Base-by-base conservation (phyloP, 2,113 vertebrate genomes). In the Ailuropoda melanoleuca region DNA sequence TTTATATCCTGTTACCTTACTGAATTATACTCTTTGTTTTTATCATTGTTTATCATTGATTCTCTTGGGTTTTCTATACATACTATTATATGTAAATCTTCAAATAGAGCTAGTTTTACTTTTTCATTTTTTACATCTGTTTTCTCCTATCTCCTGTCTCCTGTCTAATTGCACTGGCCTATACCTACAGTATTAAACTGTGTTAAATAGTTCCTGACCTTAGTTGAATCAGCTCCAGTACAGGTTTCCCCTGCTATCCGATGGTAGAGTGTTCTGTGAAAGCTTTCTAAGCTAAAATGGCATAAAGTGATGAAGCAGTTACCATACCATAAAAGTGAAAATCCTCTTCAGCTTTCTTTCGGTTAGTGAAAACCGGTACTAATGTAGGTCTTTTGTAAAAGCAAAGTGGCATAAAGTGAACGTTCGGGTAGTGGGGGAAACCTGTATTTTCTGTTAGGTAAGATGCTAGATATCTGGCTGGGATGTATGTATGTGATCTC, bases 1-100 rank as follows among this genome's bases (percentile, higher is more conserved):
- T 68, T 34, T 82, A 26, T 83, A 50, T 77, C 17, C 26, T 92
- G 15, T 62, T 39, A 90, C 37, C 68, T 94, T 93, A 77, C 26
- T 85, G 34, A 89, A 72, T 55, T 80, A n/a, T 9, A 58, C 24
- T 86, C 31, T 89, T 58, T 89, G 34, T 91, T 88, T 96, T 90
- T 75, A 43, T 96, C 68, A 56, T 68, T 90, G 56, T 29, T 80
- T 70, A 77, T 94, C 62, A 72, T 43, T 48, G 31, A 68, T 88
- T 90, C 62, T 80, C 29, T 95, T 95, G 74, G 50, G 17, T 87
- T 97, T 97, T 86, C n/a, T 92, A 19, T 82, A n/a, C 66, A 78
- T 46, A 15, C 4, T 83, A 58, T 87, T 58, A 83, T 81, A 64
- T 86, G 43, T 87, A 83, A 80, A 80, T 96, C 46, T 88, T 72